Percentiles rank a stretch among this genome's conserved stretches.
phyloP scores from a whole-genome alignment of 64 coral and sea anemone genomes.

The Orbicella faveolata region DNA sequence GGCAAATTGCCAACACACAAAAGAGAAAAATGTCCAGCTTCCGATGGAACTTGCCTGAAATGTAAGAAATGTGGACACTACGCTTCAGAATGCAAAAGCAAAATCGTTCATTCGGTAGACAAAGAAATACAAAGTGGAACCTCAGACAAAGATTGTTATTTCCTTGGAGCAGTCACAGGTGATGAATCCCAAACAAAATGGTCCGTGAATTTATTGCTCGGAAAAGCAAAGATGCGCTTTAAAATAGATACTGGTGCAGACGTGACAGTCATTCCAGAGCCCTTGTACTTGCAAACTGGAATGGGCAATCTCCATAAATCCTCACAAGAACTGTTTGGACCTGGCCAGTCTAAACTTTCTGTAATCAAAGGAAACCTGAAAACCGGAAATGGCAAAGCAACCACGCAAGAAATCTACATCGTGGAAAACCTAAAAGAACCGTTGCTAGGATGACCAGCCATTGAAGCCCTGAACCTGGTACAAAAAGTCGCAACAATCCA shows the following conservation, averaged over 20 bases:
- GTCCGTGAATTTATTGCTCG: slow-evolving; percentile 26
- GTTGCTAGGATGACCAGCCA: slow-evolving; percentile 35
- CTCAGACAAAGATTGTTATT: slow-evolving; percentile 9
- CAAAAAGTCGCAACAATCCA: background rate
- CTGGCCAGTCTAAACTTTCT: slow-evolving; percentile 23
- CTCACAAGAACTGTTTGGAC: slow-evolving; percentile 35
- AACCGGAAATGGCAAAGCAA: slow-evolving; percentile 1
- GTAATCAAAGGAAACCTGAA: slow-evolving; percentile 9
- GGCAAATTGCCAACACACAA: slow-evolving; percentile 23
- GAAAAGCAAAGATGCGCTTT: background rate
- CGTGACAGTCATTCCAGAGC: slow-evolving; percentile 48
- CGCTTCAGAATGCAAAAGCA: slow-evolving; percentile 25
- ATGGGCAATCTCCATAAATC: slow-evolving; percentile 1
- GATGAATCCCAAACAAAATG: slow-evolving; percentile 7
- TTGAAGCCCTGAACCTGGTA: slow-evolving; percentile 28
- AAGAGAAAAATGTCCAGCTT: slow-evolving; percentile 18
- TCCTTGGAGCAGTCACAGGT: slow-evolving; percentile 5
- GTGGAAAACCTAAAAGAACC: slow-evolving; percentile 25
- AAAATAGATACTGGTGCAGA: slow-evolving; percentile 46
- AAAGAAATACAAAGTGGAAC: background rate
- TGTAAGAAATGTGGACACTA: slow-evolving; percentile 36
- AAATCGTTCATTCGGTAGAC: background rate
- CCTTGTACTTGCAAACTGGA: slow-evolving; percentile 32
- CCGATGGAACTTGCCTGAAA: slow-evolving; percentile 18
- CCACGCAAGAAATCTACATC: slow-evolving; percentile 23